A percentile compares a stretch with the other conserved stretches of the same genome.
Conservation (phyloP, 2,113 vertebrate genomes). For the Antechinus flavipes region DNA sequence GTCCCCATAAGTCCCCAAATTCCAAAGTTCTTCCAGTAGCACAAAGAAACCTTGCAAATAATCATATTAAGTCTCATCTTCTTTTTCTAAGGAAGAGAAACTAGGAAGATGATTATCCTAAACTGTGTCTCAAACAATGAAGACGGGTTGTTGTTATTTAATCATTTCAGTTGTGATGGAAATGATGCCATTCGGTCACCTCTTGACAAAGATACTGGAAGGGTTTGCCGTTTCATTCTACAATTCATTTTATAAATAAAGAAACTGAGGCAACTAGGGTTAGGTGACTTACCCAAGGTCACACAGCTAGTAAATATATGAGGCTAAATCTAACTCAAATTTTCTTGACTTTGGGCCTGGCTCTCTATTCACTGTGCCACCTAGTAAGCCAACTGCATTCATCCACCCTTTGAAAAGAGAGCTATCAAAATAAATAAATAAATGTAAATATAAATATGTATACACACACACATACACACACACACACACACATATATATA, state of each 20-base stretch:
- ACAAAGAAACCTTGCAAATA: not conserved
- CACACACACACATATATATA: rapidly evolving
- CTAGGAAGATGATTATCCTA: not conserved
- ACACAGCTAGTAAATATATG: not conserved
- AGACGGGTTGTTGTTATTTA: not conserved
- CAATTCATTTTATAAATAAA: not conserved
- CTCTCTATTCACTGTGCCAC: not conserved
- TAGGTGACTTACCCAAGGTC: not conserved
- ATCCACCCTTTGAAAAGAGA: not conserved
- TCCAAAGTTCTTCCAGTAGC: not conserved
- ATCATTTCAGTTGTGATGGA: too few species aligned
- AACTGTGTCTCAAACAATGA: not conserved
- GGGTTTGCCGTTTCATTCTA: not conserved
- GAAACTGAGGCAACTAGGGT: not conserved
- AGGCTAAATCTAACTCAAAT: not conserved
- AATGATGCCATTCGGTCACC: too few species aligned
- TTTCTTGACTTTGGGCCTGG: not conserved
- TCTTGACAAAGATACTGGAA: not conserved
- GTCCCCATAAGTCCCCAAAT: not conserved
- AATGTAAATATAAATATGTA: not conserved
- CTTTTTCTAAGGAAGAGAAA: not conserved
- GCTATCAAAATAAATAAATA: not conserved
- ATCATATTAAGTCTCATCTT: not conserved
- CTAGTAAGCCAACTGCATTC: not conserved
- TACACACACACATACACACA: too few species aligned